Percentiles rank a stretch among this genome's conserved stretches.
These are phyloP conservation scores for Ovis aries DNA, from an alignment of 2,113 vertebrate genomes.

Conservation along the genomic window ARS-UI_Ramb_v3.0 NC_056080.1:119145001-119145500, in stretches of 20 bases:
- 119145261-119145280: background rate
- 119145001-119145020: background rate
- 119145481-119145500: slow-evolving; percentile 67
- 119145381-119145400: slow-evolving; percentile 51
- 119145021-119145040: background rate
- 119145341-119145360: slow-evolving; percentile 59
- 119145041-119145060: background rate
- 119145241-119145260: background rate
- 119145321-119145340: slow-evolving; percentile 47
- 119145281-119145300: slow-evolving; percentile 28
- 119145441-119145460: slow-evolving; percentile 74
- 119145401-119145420: slow-evolving; percentile 72
- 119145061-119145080: background rate
- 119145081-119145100: background rate
- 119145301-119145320: slow-evolving; percentile 51
- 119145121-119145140: slow-evolving; percentile 37
- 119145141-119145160: background rate
- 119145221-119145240: background rate
- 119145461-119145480: slow-evolving; percentile 65
- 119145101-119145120: slow-evolving; percentile 22
- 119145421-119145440: slow-evolving; percentile 70
- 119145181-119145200: background rate
- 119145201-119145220: background rate
- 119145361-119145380: slow-evolving; percentile 63
- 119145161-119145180: background rate